phyloP scores from a whole-genome alignment of 2,113 vertebrate species.

The Psettodes erumei region DNA sequence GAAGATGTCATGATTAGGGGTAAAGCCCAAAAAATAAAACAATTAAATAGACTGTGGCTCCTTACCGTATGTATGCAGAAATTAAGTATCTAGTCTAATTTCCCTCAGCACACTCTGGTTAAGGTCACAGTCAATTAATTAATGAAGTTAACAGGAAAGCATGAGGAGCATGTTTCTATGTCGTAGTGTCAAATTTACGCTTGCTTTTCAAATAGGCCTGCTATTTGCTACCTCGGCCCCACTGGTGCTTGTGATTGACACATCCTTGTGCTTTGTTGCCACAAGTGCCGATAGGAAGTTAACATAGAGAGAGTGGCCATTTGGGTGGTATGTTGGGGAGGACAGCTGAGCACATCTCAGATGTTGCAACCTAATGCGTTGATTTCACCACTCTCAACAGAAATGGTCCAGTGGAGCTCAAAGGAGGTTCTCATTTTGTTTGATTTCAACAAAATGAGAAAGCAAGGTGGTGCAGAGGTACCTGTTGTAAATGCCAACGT shows the following conservation, averaged over 20 bases:
- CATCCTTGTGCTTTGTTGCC: conserved; percentile 75
- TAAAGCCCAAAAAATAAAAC: neutral
- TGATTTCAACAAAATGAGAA: neutral
- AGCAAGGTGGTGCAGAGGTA: neutral
- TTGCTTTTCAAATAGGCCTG: conserved; percentile 47
- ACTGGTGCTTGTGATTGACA: conserved; percentile 61
- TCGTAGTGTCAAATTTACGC: conserved; percentile 33
- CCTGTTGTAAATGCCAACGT: no score
- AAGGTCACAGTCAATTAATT: neutral
- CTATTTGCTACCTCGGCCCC: conserved; percentile 52
- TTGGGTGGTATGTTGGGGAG: conserved; percentile 76
- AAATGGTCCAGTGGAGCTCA: neutral
- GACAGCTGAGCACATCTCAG: conserved; percentile 79
- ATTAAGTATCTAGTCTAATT: neutral
- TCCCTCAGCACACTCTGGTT: neutral
- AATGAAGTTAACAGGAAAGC: neutral
- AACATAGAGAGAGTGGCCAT: conserved; percentile 54
- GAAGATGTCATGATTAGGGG: neutral
- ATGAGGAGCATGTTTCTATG: neutral
- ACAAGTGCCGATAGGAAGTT: conserved; percentile 74
- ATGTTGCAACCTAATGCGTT: conserved; percentile 43
- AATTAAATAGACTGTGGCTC: neutral
- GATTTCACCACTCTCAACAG: conserved; percentile 26
- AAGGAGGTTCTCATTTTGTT: neutral
- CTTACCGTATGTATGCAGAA: neutral